These are phyloP conservation scores for Bergia sp. DNA, from an alignment of 92 coral and sea anemone genomes.

Conservation along the genomic window DNA sequence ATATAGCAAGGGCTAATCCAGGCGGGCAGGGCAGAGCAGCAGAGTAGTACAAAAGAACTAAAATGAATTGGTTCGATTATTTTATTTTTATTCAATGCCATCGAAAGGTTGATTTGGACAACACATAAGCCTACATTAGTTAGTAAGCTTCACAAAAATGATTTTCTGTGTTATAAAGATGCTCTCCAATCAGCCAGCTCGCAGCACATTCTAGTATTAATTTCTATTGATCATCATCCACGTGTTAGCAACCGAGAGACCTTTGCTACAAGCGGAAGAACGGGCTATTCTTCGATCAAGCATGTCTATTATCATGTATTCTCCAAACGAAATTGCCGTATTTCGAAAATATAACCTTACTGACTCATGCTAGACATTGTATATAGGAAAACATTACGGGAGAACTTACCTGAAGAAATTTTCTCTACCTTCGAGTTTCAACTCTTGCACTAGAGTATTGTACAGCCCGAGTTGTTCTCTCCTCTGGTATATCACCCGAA, in stretches of 20 bases:
- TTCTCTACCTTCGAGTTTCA: constrained; percentile 17
- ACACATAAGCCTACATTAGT: constrained; percentile 21
- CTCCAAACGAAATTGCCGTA: constrained; percentile 7
- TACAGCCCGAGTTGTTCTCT: constrained; percentile 45
- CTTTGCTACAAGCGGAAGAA: not conserved
- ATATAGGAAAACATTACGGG: constrained; percentile 13
- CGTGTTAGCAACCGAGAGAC: constrained; percentile 1
- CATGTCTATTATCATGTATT: constrained; percentile 8
- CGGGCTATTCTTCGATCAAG: constrained; percentile 11
- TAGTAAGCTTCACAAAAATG: constrained; percentile 1
- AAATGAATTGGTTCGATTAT: constrained; percentile 29
- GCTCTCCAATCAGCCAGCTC: too few relatives aligned
- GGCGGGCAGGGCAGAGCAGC: constrained; percentile 23
- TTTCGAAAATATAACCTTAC: constrained; percentile 8
- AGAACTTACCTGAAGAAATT: constrained; percentile 26
- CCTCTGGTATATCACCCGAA: constrained; percentile 42
- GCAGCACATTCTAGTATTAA: too few relatives aligned
- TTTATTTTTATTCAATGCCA: constrained; percentile 31
- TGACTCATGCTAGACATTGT: not conserved
- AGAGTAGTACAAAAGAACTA: constrained; percentile 27
- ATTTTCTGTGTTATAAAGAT: too few relatives aligned
- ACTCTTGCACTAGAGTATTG: constrained; percentile 30
- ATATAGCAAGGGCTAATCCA: constrained; percentile 13
- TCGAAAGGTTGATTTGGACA: constrained; percentile 31
- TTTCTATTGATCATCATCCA: not conserved